These are phyloP conservation scores for Xylophagus ater DNA, from an alignment of 2,888 invertebrate genomes.

Conservation along the genomic window DNA sequence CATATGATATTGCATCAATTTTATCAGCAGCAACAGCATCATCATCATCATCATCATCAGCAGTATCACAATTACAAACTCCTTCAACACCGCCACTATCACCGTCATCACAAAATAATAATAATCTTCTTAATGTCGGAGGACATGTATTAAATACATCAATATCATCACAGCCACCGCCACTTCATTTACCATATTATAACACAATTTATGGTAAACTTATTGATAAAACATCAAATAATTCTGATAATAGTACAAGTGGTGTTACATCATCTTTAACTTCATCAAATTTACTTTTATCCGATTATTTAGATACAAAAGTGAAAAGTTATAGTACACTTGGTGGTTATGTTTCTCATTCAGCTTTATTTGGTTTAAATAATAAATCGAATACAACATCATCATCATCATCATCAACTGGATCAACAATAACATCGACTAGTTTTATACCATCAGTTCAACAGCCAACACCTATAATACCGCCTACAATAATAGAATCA, in stretches of 20 bases:
- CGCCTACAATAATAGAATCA: not conserved
- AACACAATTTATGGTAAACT: constrained; percentile 41
- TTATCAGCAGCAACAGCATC: constrained; percentile 22
- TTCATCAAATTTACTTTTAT: constrained; percentile 18
- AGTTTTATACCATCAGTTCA: not conserved
- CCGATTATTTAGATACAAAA: constrained; percentile 34
- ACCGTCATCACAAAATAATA: constrained; percentile 21
- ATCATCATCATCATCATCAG: constrained; percentile 23
- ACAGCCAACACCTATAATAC: not conserved
- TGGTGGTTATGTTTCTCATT: constrained; percentile 20
- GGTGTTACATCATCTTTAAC: not conserved
- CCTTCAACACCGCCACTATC: constrained; percentile 23
- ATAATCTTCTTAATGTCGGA: constrained; percentile 12
- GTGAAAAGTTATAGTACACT: constrained; percentile 24
- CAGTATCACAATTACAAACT: constrained; percentile 23
- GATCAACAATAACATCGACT: not conserved
- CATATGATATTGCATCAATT: constrained; percentile 19
- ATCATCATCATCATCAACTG: not conserved
- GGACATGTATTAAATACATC: constrained; percentile 2
- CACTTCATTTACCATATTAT: constrained; percentile 28
- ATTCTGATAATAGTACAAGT: not conserved
- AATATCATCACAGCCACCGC: constrained; percentile 10
- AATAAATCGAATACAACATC: not conserved
- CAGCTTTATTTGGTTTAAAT: constrained; percentile 1
- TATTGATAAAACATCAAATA: constrained; percentile 39